These are phyloP conservation scores for Eurois occulta DNA, from an alignment of 2,888 invertebrate species.

Conservation along the genomic window DNA sequence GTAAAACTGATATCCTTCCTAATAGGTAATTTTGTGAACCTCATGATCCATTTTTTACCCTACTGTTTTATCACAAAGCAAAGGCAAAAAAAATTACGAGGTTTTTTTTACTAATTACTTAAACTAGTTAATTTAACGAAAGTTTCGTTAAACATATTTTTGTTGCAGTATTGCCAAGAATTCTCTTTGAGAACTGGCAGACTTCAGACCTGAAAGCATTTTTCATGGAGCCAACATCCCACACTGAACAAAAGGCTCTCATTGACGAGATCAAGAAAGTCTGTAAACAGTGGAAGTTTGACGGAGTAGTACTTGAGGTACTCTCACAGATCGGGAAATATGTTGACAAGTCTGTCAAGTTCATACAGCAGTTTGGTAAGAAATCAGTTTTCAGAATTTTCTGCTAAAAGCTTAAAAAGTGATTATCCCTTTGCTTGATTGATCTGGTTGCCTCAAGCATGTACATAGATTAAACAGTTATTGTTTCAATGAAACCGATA, in stretches of 20 bases:
- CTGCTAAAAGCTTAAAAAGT: no score
- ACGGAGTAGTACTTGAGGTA: constrained; percentile 97
- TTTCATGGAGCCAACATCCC: constrained; percentile 92
- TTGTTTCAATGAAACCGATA: no score
- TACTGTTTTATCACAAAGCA: not conserved
- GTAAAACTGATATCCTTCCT: no score
- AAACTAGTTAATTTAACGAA: no score
- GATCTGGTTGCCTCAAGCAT: not conserved
- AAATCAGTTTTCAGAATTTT: not conserved
- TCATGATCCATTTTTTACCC: not conserved
- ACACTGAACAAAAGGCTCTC: constrained; percentile 92
- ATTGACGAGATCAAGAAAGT: constrained; percentile 92
- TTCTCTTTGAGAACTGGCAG: constrained; percentile 97
- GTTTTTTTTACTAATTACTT: no score
- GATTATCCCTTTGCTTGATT: no score
- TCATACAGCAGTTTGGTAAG: constrained; percentile 92
- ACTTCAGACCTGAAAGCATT: constrained; percentile 93
- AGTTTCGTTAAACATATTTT: no score
- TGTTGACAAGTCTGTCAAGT: constrained; percentile 92
- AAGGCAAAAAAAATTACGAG: no score
- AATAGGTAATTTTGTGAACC: not conserved
- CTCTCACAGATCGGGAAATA: constrained; percentile 94
- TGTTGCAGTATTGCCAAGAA: constrained; percentile 95
- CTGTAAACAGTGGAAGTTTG: constrained; percentile 94
- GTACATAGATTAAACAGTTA: not conserved